Evolutionary conservation across 2,797 vertebrate genomes (phyloP).

Genomic region (Phrynocephalus vlangalii): DNA sequence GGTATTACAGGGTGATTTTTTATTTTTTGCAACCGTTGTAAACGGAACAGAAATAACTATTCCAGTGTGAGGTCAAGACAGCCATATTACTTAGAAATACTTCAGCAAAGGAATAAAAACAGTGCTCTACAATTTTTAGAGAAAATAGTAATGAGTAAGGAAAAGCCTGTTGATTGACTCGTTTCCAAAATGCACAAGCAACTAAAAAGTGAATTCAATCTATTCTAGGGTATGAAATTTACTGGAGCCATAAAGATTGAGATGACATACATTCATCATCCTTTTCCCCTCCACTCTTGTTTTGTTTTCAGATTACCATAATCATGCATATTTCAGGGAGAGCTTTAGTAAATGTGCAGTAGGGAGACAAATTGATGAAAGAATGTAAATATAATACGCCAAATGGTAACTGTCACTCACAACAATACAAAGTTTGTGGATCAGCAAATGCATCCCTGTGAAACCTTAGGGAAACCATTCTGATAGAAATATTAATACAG

Average conservation of each 20-base stretch:
- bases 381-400: slow-evolving; percentile 69
- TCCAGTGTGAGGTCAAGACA: slow-evolving; percentile 64
- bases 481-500: slow-evolving; percentile 57
- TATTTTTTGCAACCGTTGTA: slow-evolving; percentile 62
- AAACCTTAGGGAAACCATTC: slow-evolving; percentile 63
- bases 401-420: slow-evolving; percentile 73
- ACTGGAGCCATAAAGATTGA: slow-evolving; percentile 76
- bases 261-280: slow-evolving; percentile 76
- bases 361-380: slow-evolving; percentile 75
- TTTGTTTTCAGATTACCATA: slow-evolving; percentile 79
- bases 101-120: slow-evolving; percentile 74
- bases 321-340: slow-evolving; percentile 72
- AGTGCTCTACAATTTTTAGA: slow-evolving; percentile 75
- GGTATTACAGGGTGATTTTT: slow-evolving; percentile 51
- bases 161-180: slow-evolving; percentile 78
- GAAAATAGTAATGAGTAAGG: slow-evolving; percentile 76
- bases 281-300: slow-evolving; percentile 68
- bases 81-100: slow-evolving; percentile 74
- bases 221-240: slow-evolving; percentile 82
- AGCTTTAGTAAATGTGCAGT: slow-evolving; percentile 68
- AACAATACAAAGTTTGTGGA: slow-evolving; percentile 61
- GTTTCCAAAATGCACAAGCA: slow-evolving; percentile 76
- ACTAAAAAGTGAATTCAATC: slow-evolving; percentile 69
- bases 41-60: slow-evolving; percentile 68
- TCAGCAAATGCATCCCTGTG: slow-evolving; percentile 58